Evolutionary conservation across 2,888 invertebrate species (phyloP).

Genomic region (Lordiphosa andalusiaca): DNA sequence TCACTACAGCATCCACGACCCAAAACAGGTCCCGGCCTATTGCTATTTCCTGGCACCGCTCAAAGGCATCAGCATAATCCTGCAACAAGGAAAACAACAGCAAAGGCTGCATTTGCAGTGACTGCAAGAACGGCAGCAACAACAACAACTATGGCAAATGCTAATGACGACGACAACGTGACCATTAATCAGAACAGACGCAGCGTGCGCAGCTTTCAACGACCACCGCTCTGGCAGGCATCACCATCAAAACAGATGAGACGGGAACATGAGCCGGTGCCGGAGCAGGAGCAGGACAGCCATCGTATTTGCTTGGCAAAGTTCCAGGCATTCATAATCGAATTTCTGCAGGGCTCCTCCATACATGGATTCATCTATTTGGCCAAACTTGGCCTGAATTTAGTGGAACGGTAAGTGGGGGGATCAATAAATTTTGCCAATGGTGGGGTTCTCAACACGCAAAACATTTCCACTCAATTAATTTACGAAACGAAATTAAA

Average conservation of each 20-base stretch:
- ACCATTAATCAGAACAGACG: conserved; percentile 43
- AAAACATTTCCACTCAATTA: conserved; percentile 50
- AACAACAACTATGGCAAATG: conserved; percentile 26
- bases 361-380: conserved; percentile 80
- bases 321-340: conserved; percentile 73
- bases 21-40: conserved; percentile 46
- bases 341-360: conserved; percentile 78
- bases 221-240: conserved; percentile 53
- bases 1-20: conserved; percentile 33
- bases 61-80: conserved; percentile 32
- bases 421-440: background rate
- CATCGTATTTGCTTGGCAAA: conserved; percentile 44
- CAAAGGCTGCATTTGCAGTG: background rate
- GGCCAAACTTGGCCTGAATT: conserved; percentile 76
- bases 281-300: conserved; percentile 1
- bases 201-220: conserved; percentile 57
- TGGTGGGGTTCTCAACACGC: background rate
- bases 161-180: conserved; percentile 30
- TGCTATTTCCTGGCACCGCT: conserved; percentile 58
- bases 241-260: conserved; percentile 3
- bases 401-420: conserved; percentile 77
- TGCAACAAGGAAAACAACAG: conserved; percentile 6
- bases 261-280: conserved; percentile 1
- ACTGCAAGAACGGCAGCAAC: conserved; percentile 1
- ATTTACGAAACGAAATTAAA: conserved; percentile 44